Conservation (phyloP, 2,113 vertebrate genomes). For the Sceloporus tristichus region DNA sequence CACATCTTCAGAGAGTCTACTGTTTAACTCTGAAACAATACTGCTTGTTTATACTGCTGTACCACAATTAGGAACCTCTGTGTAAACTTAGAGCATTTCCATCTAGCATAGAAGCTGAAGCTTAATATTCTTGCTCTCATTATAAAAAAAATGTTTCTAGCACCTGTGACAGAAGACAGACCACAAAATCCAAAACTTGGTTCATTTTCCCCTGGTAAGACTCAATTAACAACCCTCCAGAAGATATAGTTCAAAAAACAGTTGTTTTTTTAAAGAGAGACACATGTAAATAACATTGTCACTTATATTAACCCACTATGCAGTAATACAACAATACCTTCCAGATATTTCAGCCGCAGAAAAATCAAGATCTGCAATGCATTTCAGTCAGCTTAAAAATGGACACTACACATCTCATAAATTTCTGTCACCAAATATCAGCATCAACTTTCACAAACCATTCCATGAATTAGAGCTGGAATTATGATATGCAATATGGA, state of each 20-base stretch:
- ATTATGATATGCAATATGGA: neutral
- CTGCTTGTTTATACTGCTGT: neutral
- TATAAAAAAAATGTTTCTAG: neutral
- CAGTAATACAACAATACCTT: neutral
- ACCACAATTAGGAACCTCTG: neutral
- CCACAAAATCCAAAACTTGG: neutral
- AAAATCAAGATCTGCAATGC: neutral
- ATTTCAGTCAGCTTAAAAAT: neutral
- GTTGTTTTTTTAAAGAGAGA: neutral
- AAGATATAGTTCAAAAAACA: neutral
- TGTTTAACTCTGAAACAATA: neutral
- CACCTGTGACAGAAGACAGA: neutral
- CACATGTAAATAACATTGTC: neutral
- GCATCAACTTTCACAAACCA: conserved; percentile 29
- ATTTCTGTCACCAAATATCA: neutral
- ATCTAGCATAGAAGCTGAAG: neutral
- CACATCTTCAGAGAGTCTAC: neutral
- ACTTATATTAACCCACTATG: neutral
- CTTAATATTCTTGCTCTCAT: neutral
- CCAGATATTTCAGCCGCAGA: neutral
- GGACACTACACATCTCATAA: neutral
- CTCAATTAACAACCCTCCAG: neutral
- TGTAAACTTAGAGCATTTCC: neutral
- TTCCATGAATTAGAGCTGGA: conserved; percentile 7
- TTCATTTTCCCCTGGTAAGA: neutral